A percentile compares a stretch with the other conserved stretches of the same genome.
Evolutionary conservation across 2,888 invertebrate genomes (phyloP).

Genomic region (Phalera bucephala): DNA sequence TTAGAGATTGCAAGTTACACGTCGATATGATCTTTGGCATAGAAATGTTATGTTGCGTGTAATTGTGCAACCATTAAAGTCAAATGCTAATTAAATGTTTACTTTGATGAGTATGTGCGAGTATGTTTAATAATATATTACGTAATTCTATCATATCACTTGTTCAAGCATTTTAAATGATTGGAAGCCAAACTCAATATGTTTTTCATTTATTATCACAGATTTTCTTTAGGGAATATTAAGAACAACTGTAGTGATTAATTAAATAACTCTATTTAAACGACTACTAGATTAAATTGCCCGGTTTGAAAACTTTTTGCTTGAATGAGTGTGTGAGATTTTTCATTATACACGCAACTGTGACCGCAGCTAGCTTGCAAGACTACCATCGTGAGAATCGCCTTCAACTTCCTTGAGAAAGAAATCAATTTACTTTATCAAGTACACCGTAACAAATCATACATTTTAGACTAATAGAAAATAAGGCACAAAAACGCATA

Average conservation of each 20-base stretch:
- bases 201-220: no score
- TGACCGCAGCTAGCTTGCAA: constrained; percentile 41
- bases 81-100: constrained; percentile 11
- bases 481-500: constrained; percentile 18
- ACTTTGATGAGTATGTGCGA: constrained; percentile 13
- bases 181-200: no score
- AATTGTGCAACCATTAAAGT: constrained; percentile 1
- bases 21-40: not conserved
- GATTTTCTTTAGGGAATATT: no score
- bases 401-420: constrained; percentile 36
- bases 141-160: constrained; percentile 10
- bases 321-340: constrained; percentile 13
- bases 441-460: constrained; percentile 22
- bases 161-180: constrained; percentile 25
- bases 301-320: constrained; percentile 12
- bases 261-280: no score
- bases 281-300: not conserved
- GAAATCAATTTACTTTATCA: constrained; percentile 37
- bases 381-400: constrained; percentile 41
- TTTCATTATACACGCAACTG: constrained; percentile 16
- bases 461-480: constrained; percentile 18
- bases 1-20: not conserved
- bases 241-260: no score
- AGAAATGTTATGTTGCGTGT: not conserved
- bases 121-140: constrained; percentile 14